These are phyloP conservation scores for Brachionus asplanchnoidis DNA, from an alignment of 1,140 invertebrate species.

Conservation along the genomic window DNA sequence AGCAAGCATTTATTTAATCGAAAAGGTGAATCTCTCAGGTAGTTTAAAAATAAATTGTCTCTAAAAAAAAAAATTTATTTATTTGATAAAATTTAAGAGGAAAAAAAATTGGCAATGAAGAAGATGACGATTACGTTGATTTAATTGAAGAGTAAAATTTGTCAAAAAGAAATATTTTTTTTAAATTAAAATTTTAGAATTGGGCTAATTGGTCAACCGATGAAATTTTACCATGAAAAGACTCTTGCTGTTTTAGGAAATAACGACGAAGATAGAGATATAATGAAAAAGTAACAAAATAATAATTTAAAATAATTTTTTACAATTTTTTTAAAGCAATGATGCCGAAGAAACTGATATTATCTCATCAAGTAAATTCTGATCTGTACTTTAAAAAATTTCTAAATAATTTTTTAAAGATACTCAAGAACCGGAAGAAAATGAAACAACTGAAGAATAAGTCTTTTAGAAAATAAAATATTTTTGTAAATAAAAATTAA, in stretches of 20 bases:
- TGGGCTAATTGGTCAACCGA: conserved; percentile 52
- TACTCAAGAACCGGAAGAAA: not conserved
- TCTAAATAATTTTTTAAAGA: not conserved
- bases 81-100: conserved; percentile 44
- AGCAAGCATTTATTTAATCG: conserved; percentile 50
- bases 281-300: conserved; percentile 46
- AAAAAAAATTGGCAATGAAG: not conserved
- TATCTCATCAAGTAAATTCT: not conserved
- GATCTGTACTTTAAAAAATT: not conserved
- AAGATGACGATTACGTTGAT: not conserved
- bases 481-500: not conserved
- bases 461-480: not conserved
- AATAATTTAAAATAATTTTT: not conserved
- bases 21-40: not conserved
- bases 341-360: not conserved
- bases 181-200: conserved; percentile 45
- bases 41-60: conserved; percentile 19
- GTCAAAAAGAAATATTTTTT: conserved; percentile 15
- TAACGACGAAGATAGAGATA: conserved; percentile 49
- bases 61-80: conserved; percentile 38
- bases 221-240: conserved; percentile 48
- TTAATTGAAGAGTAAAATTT: conserved; percentile 34
- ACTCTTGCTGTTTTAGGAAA: conserved; percentile 50
- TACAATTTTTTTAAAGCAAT: not conserved
- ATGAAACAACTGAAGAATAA: not conserved